Evolutionary conservation across 2,888 invertebrate species (phyloP), one percentile per base, ranked within the genome.

Genomic region (Cheilosia vernalis): DNA sequence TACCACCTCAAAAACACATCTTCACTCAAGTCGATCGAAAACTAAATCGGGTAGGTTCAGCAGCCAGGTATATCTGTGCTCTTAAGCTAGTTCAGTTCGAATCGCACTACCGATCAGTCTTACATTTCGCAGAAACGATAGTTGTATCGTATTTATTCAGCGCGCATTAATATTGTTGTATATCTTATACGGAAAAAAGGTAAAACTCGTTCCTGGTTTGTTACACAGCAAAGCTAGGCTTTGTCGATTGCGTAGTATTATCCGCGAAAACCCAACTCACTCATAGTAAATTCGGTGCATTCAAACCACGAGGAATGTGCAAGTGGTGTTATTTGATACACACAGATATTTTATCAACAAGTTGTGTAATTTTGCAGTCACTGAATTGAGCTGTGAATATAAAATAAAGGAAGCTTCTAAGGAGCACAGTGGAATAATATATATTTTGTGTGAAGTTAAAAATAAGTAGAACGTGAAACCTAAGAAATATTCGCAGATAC

Each of bases 51-150:
- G 33, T 60, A 47, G 47, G 37, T 37, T 13, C 4, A 37, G 37
- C 37, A 49, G 42, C 44, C 30, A 33, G 19, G 33, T 60, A 47
- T 17, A 74, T 61, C 69, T 64, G 66, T 44, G 51, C 74, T 80
- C 74, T 84, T 66, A 80, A 80, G 60, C 66, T 76, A 84, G 74
- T 80, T 61, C 7, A 61, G 47, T 60, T 58, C 47, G 79, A 80
- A 53, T 40, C 66, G 69, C 60, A 33, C 40, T 60, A 33, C 58
- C 40, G 84, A 70, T 80, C 74, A 76, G 84, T 70, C 74, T 58
- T 2, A 70, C 40, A 30, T 60, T 74, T 64, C 74, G 51, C 21
- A 27, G n/a, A 40, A 40, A 42, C 60, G 33, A 51, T 17, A 37
- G 27, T 58, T 3, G 33, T 21, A 17, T 37, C 37, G 61, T 42